Evolutionary conservation across 2,797 vertebrate genomes (phyloP).

Genomic region (Notolepis coatsorum): DNA sequence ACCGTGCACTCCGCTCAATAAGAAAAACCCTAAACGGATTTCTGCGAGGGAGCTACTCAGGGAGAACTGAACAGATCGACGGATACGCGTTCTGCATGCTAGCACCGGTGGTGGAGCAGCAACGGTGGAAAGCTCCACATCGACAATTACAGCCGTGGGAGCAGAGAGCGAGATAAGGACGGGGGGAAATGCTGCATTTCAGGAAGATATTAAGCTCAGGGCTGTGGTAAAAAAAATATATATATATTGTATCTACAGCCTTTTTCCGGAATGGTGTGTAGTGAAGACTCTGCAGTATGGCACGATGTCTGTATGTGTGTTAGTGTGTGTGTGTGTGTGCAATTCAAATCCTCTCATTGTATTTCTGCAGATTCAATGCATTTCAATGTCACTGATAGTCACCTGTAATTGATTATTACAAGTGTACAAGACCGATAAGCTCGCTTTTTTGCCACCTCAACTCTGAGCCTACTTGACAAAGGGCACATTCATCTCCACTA

Average conservation of each 20-base stretch:
- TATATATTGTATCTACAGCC: conserved; percentile 50
- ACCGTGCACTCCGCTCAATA: conserved; percentile 82
- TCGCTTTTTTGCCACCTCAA: conserved; percentile 64
- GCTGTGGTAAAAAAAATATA: conserved; percentile 53
- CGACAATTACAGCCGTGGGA: conserved; percentile 82
- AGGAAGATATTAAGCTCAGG: conserved; percentile 60
- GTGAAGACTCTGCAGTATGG: conserved; percentile 59
- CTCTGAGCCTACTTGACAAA: conserved; percentile 58
- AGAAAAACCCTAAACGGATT: conserved; percentile 85
- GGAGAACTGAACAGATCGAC: conserved; percentile 86
- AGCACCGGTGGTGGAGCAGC: conserved; percentile 76
- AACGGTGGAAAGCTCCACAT: conserved; percentile 74
- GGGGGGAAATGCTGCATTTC: conserved; percentile 69
- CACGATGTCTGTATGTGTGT: no score
- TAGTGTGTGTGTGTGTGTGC: no score
- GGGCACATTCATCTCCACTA: conserved; percentile 49
- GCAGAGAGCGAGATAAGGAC: conserved; percentile 67
- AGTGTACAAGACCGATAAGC: conserved; percentile 69
- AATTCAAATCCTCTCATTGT: conserved; percentile 75
- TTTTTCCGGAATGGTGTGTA: conserved; percentile 50
- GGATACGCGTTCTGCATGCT: conserved; percentile 86
- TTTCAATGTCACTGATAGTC: conserved; percentile 75
- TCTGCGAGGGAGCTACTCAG: conserved; percentile 82
- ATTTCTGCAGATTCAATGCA: conserved; percentile 69
- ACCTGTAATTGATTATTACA: conserved; percentile 80